phyloP scores from a whole-genome alignment of 2,888 invertebrate genomes.

The Tricholauxania praeusta region DNA sequence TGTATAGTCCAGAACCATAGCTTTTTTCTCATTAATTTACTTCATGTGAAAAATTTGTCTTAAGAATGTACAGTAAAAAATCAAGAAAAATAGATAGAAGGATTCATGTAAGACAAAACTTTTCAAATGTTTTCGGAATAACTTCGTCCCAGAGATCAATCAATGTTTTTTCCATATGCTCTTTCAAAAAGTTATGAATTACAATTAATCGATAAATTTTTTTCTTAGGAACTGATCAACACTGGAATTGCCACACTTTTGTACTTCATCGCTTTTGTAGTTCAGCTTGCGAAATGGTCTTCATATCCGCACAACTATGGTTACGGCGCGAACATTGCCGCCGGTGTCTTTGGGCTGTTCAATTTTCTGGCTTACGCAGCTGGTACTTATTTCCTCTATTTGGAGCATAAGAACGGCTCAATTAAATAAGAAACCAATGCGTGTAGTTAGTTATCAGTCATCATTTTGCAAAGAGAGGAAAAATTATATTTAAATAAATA shows the following conservation, averaged over 20 bases:
- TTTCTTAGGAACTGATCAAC: constrained; percentile 83
- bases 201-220: constrained; percentile 17
- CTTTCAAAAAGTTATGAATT: too few relatives aligned
- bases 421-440: constrained; percentile 33
- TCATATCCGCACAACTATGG: constrained; percentile 53
- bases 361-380: constrained; percentile 84
- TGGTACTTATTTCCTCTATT: constrained; percentile 80
- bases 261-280: constrained; percentile 85
- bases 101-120: too few relatives aligned
- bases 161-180: constrained; percentile 3
- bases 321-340: constrained; percentile 76
- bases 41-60: too few relatives aligned
- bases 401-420: constrained; percentile 76
- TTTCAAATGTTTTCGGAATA: too few relatives aligned
- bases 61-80: too few relatives aligned
- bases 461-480: too few relatives aligned
- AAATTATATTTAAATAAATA: too few relatives aligned
- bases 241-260: constrained; percentile 77
- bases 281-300: constrained; percentile 77
- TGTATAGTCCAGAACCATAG: too few relatives aligned
- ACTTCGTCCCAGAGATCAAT: too few relatives aligned
- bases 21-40: too few relatives aligned
- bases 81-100: too few relatives aligned
- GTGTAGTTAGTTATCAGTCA: too few relatives aligned
- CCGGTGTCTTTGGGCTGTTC: constrained; percentile 87